Evolutionary conservation across 1,140 invertebrate species (phyloP).

Genomic region (Forficula auricularia): DNA sequence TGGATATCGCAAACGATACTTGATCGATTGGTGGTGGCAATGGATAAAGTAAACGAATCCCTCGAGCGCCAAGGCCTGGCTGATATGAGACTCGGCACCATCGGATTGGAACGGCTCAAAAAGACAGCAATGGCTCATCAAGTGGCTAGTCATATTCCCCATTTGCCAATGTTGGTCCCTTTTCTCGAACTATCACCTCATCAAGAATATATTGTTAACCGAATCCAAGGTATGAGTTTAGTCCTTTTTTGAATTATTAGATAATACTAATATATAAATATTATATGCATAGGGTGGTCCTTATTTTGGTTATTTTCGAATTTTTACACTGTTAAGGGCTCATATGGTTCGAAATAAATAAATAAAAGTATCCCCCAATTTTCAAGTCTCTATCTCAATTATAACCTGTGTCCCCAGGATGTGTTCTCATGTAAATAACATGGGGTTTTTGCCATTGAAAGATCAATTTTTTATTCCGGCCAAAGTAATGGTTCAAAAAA

Average conservation of each 20-base stretch:
- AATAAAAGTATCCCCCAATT: too few relatives aligned
- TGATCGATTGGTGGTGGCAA: slow-evolving; percentile 46
- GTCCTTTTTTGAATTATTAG: neutral
- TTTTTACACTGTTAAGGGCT: too few relatives aligned
- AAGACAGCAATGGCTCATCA: slow-evolving; percentile 44
- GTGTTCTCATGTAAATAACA: too few relatives aligned
- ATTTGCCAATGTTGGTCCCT: slow-evolving; percentile 46
- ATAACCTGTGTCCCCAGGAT: too few relatives aligned
- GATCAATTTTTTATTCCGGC: too few relatives aligned
- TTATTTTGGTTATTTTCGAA: too few relatives aligned
- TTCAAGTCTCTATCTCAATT: too few relatives aligned
- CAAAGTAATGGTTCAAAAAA: too few relatives aligned
- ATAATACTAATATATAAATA: neutral
- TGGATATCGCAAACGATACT: slow-evolving; percentile 66
- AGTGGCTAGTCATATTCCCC: slow-evolving; percentile 44
- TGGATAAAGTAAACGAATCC: slow-evolving; percentile 44
- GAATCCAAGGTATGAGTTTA: slow-evolving; percentile 37
- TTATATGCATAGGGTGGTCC: too few relatives aligned
- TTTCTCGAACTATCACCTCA: slow-evolving; percentile 61
- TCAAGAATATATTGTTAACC: slow-evolving; percentile 64
- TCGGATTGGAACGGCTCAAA: slow-evolving; percentile 46
- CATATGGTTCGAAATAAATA: too few relatives aligned
- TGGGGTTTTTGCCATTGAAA: too few relatives aligned
- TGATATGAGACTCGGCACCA: slow-evolving; percentile 49
- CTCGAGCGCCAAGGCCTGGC: slow-evolving; percentile 46